Evolutionary conservation across 2,888 invertebrate genomes (phyloP), one percentile per base, ranked within the genome.

Genomic region (Uloborus plumipes): DNA sequence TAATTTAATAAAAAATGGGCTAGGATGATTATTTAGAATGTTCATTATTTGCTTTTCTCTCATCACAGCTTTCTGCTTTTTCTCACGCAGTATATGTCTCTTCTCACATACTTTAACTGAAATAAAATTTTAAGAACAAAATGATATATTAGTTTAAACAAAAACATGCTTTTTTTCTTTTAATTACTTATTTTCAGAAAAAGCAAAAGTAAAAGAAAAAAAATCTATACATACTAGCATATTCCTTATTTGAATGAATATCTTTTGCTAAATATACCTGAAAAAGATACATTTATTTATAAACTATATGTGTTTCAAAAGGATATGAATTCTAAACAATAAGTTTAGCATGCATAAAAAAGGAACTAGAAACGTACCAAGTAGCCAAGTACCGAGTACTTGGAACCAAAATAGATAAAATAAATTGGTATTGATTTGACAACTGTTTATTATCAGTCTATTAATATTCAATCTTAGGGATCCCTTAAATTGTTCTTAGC

Each of bases 21-120:
- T 89, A 83, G 93, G 92, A 87, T 93, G 92, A 72, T 89, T 88
- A 86, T 93, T 94, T 87, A 98, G 91, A 90, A 94, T 93, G 89
- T 95, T 94, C 89, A 99, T 91, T 39, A 97, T 95, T 88, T 98
- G 96, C 89, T 97, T 97, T 90, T 99, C 99, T 62, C 98, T 92
- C 89, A 94, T 94, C 81, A 99, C 94, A 89, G 97, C 96, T 88
- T 95, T 94, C 87, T 94, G 93, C 90, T 99, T 99, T 89, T 94
- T 94, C 90, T 99, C 97, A 86, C 94, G 92, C 87, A 97, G 92
- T 86, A 99, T 97, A 89, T 97, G 95, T 70, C 93, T 91, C 91
- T 99, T 99, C 88, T 97, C 96, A 89, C 98, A 94, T n/a, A 98
- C 97, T 93, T 99, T 99, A 88, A 99, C 96, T 95, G 92, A 74